Conservation (phyloP, 1,140 invertebrate species). For the Tetragnatha versicolor region DNA sequence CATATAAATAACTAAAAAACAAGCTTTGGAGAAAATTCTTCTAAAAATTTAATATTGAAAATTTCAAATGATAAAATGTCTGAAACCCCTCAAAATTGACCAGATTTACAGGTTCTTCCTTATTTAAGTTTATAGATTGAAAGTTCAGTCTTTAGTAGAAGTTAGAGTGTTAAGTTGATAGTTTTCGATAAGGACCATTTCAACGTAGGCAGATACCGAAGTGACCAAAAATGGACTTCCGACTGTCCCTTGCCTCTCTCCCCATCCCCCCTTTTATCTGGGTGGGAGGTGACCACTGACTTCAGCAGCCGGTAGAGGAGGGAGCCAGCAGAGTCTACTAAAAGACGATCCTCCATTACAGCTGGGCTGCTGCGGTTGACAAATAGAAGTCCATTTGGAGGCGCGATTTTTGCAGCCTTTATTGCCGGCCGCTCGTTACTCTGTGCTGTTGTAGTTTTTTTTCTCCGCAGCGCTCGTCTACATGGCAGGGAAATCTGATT, state of each 20-base stretch:
- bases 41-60: no score
- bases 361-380: constrained; percentile 37
- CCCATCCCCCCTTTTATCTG: background rate
- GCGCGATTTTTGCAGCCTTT: constrained; percentile 39
- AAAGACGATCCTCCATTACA: constrained; percentile 19
- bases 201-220: background rate
- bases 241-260: background rate
- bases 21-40: no score
- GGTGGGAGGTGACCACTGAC: background rate
- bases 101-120: no score
- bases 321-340: background rate
- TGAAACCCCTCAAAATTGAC: no score
- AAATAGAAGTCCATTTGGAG: constrained; percentile 33
- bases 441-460: background rate
- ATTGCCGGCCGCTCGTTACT: constrained; percentile 17
- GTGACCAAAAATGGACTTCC: constrained; percentile 13
- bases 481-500: constrained; percentile 13
- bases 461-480: constrained; percentile 11
- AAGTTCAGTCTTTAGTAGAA: no score
- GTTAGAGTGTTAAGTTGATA: no score
- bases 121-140: no score
- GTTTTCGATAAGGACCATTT: no score
- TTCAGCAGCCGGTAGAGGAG: background rate
- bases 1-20: no score
- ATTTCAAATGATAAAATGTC: no score